Conservation (phyloP, 2,113 vertebrate genomes). For the Calypte anna region DNA sequence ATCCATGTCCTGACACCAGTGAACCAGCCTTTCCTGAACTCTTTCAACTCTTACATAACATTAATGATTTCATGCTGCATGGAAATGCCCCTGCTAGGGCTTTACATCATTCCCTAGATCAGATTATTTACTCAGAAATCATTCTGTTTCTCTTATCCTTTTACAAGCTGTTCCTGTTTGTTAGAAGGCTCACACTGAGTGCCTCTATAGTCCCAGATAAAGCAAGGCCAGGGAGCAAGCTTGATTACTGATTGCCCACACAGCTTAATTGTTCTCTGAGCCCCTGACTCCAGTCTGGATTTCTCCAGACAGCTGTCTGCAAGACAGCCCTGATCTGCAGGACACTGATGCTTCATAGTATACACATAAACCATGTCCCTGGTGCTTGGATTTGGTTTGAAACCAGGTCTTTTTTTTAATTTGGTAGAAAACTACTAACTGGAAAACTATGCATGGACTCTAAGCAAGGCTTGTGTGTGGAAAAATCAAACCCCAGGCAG, state of each 20-base stretch:
- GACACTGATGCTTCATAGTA: neutral
- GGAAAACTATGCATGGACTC: neutral
- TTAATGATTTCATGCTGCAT: neutral
- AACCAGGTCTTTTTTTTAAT: neutral
- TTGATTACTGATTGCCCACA: constrained; percentile 21
- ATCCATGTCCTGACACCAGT: neutral
- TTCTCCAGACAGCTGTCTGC: neutral
- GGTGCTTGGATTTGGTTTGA: neutral
- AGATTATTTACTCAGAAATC: constrained; percentile 64
- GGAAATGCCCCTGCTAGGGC: neutral
- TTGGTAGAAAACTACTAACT: neutral
- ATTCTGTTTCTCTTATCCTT: constrained; percentile 51
- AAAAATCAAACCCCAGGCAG: neutral
- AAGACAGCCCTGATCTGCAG: neutral
- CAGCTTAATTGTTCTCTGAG: constrained; percentile 15
- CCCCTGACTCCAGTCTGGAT: neutral
- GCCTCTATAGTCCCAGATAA: constrained; percentile 34
- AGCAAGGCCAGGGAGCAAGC: constrained; percentile 23
- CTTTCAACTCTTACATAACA: constrained; percentile 43
- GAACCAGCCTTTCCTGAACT: neutral
- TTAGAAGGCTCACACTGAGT: constrained; percentile 36
- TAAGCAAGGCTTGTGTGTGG: accelerated
- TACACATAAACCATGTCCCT: accelerated
- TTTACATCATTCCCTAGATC: constrained; percentile 32
- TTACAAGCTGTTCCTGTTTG: constrained; percentile 50